phyloP scores from a whole-genome alignment of 2,888 invertebrate genomes.

The Boloria selene region DNA sequence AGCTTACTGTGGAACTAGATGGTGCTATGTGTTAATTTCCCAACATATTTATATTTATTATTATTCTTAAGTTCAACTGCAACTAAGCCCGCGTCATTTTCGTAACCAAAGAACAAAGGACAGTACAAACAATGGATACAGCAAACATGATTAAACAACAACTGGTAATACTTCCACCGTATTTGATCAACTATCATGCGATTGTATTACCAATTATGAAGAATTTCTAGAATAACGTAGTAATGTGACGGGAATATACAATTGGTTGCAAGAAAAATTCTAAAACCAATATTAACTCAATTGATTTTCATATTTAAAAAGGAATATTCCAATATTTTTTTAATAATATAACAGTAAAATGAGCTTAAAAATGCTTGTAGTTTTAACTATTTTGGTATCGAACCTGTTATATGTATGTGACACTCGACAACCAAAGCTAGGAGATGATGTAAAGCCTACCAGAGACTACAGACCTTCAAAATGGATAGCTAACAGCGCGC shows the following conservation, averaged over 20 bases:
- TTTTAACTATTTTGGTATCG: conserved; percentile 15
- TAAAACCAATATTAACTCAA: no score
- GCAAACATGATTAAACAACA: conserved; percentile 20
- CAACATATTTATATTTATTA: neutral
- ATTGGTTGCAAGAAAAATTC: no score
- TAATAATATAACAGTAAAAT: no score
- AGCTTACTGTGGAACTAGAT: no score
- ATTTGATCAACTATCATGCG: conserved; percentile 12
- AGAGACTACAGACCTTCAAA: conserved; percentile 58
- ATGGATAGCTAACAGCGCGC: conserved; percentile 61
- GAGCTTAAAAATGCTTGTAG: neutral
- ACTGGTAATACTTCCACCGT: conserved; percentile 5
- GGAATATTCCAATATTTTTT: no score
- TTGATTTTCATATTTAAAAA: no score
- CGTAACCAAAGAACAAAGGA: conserved; percentile 12
- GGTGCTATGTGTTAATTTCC: no score
- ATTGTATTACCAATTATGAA: conserved; percentile 6
- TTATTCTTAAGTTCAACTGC: neutral
- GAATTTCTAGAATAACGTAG: conserved; percentile 3
- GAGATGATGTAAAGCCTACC: conserved; percentile 33
- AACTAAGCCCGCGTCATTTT: neutral
- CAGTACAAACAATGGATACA: conserved; percentile 8
- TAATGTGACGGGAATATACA: neutral
- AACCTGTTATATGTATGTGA: conserved; percentile 30
- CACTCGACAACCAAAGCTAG: conserved; percentile 41